Evolutionary conservation across 2,113 vertebrate species (phyloP).

Genomic region (Xenopus tropicalis): DNA sequence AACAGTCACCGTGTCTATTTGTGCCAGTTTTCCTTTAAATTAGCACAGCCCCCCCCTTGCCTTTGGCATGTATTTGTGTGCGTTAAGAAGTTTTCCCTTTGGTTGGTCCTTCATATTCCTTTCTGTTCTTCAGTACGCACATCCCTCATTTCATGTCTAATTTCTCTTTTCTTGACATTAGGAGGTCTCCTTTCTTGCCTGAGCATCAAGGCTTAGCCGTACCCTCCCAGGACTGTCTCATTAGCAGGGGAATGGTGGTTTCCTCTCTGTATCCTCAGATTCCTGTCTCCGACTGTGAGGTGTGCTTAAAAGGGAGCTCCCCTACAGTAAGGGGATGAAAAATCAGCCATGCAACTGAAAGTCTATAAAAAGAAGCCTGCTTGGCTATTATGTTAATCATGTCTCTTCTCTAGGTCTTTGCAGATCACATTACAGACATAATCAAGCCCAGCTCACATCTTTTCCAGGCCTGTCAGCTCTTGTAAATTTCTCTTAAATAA

Average conservation of each 20-base stretch:
- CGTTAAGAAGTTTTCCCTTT: no score
- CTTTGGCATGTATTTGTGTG: no score
- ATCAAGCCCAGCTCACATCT: conserved; percentile 18
- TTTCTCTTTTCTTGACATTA: background rate
- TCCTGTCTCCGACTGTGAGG: background rate
- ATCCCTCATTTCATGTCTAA: no score
- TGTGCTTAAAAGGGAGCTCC: background rate
- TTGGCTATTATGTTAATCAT: conserved; percentile 31
- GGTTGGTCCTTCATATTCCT: no score
- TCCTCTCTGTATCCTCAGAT: background rate
- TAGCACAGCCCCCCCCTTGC: no score
- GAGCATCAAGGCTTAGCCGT: background rate
- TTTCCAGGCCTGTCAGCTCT: conserved; percentile 22
- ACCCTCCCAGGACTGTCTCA: background rate
- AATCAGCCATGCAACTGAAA: conserved; percentile 10
- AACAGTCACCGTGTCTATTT: no score
- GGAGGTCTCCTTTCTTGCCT: background rate
- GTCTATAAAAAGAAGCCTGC: conserved; percentile 22
- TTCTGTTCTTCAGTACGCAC: no score
- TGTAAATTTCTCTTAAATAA: conserved; percentile 11
- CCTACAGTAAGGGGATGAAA: background rate
- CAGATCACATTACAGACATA: conserved; percentile 17
- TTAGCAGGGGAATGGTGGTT: background rate
- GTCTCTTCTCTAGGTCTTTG: conserved; percentile 15
- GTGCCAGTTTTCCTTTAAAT: no score